These are phyloP conservation scores for Macaca nemestrina DNA, from an alignment of 2,113 vertebrate genomes.

Conservation along the genomic window DNA sequence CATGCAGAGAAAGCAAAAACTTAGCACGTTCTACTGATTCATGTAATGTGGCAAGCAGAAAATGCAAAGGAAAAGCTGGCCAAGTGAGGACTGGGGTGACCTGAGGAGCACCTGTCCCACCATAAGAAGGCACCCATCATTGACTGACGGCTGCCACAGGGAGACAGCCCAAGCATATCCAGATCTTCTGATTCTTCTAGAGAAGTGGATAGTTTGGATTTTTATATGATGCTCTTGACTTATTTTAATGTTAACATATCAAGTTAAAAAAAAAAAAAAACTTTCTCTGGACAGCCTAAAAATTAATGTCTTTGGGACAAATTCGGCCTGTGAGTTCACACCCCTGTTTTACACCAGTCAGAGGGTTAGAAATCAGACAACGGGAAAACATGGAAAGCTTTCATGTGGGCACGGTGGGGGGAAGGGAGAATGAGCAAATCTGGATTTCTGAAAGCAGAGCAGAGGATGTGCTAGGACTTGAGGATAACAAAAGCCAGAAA, in stretches of 20 bases:
- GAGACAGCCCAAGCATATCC: background rate
- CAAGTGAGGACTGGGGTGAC: background rate
- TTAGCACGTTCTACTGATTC: background rate
- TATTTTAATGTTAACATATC: background rate
- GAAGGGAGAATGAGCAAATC: background rate
- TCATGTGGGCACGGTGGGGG: accelerated
- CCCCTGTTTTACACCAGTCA: background rate
- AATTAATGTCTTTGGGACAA: background rate
- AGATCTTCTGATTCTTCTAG: background rate
- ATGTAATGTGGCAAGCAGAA: background rate
- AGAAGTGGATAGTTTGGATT: background rate
- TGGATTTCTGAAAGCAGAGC: background rate
- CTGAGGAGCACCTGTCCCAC: background rate
- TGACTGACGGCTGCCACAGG: background rate
- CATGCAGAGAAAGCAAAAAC: background rate
- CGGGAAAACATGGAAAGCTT: background rate
- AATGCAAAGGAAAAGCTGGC: background rate
- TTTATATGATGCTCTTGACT: background rate
- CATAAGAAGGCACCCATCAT: accelerated
- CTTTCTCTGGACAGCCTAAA: background rate
- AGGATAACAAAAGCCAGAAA: background rate
- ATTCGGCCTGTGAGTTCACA: background rate
- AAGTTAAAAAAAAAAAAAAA: background rate
- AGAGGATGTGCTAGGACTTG: background rate
- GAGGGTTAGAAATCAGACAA: background rate